Base-by-base conservation (phyloP, 1,140 invertebrate species). In the Nymphalis io region DNA sequence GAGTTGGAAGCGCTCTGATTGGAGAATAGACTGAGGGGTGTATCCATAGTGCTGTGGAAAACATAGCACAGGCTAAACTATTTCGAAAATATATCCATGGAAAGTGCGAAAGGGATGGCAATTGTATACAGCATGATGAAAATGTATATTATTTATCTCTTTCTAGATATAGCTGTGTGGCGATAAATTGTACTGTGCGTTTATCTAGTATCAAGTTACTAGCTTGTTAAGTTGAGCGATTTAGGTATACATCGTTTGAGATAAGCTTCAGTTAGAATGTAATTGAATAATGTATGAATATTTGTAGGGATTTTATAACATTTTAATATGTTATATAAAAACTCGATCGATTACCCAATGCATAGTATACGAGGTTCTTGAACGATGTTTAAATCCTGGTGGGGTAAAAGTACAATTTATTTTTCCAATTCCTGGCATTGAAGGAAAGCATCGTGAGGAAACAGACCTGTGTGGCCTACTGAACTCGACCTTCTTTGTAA, bases 1-100 rank as follows among this genome's bases (percentile, higher is more conserved):
- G 83, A 83, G 80, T 21, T 53, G 4, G 12, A 21, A 38, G 40
- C 27, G 6, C 39, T 18, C 65, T 65, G 64, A 85, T 83, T 85
- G 80, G 83, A 63, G 0, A 72, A 59, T 18, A 5, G 0, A n/a
- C 15, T 62, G n/a, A 62, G 74, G 79, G 81, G 83, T 67, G 59
- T 79, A 23, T 23, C 21, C 23, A 55, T 55, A 55, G 51, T 27
- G 20, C 21, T n/a, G 20, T 79, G 78, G 68, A 63, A 39, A 62
- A 13, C 23, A n/a, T 55, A 55, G 12, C 12, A 55, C 3, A 27
- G 21, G 6, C 23, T n/a, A 10, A 1, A 27, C 51, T 10, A 5
- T 55, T 55, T 55, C n/a, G 51, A 55, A 55, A 23, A 55, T 55
- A 20, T 55, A 8, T 11, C 16, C 18, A 12, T 27, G 13, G 13